A percentile compares a stretch with the other conserved stretches of the same genome.
Evolutionary conservation across 1,140 invertebrate genomes (phyloP).

Genomic region (Papilio polytes): DNA sequence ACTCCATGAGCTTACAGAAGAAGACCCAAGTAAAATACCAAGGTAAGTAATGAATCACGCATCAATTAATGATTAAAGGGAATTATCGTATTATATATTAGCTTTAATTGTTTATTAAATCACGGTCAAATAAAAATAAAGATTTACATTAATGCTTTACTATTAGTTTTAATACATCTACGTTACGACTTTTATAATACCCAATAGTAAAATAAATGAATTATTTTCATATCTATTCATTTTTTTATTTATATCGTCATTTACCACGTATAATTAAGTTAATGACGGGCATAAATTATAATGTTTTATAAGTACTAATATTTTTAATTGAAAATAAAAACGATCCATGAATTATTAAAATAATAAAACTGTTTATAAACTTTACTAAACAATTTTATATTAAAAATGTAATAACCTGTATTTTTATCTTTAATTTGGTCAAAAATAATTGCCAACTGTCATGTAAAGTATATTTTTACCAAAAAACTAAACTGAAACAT

Average conservation of each 20-base stretch:
- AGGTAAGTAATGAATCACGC: conserved; percentile 57
- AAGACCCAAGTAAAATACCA: conserved; percentile 79
- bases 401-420: no score
- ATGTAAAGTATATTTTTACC: background rate
- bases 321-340: background rate
- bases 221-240: background rate
- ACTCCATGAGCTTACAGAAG: conserved; percentile 81
- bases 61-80: background rate
- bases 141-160: background rate
- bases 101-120: background rate
- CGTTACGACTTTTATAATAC: background rate
- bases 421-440: background rate
- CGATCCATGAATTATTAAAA: background rate
- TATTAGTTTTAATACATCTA: background rate
- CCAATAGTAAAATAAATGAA: background rate
- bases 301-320: background rate
- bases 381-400: no score
- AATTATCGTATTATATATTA: background rate
- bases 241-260: background rate
- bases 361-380: conserved; percentile 10
- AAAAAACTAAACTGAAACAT: no score
- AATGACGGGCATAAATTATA: background rate
- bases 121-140: background rate
- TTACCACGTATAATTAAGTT: background rate
- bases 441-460: background rate